Evolutionary conservation across 2,888 invertebrate species (phyloP).

Genomic region (Priocnemis perturbator): DNA sequence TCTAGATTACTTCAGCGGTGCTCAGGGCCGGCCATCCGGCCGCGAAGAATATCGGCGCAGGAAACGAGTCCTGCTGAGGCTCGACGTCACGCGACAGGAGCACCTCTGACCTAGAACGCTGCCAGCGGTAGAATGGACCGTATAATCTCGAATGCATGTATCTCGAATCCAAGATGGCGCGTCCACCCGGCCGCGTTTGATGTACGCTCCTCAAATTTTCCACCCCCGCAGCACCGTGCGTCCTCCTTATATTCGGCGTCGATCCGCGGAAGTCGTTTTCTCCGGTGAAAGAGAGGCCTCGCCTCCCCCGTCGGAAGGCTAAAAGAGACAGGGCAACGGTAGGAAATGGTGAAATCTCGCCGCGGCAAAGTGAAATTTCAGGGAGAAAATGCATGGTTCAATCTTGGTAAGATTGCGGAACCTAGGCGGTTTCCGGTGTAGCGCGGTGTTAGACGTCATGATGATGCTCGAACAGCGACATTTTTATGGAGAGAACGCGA

Average conservation of each 20-base stretch:
- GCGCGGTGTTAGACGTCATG: too few relatives aligned
- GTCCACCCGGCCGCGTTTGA: conserved; percentile 35
- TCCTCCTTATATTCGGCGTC: conserved; percentile 2
- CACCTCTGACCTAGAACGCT: conserved; percentile 49
- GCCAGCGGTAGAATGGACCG: conserved; percentile 45
- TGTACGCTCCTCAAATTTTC: conserved; percentile 25
- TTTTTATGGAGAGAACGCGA: too few relatives aligned
- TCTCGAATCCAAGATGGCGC: conserved; percentile 56
- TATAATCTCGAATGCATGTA: conserved; percentile 63
- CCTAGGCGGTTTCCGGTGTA: too few relatives aligned
- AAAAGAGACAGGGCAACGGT: too few relatives aligned
- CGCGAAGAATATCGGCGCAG: neutral
- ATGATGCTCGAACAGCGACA: too few relatives aligned
- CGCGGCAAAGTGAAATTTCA: too few relatives aligned
- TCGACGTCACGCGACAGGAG: conserved; percentile 21
- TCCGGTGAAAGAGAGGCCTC: neutral
- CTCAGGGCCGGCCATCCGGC: conserved; percentile 39
- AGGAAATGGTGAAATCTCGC: too few relatives aligned
- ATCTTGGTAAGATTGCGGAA: too few relatives aligned
- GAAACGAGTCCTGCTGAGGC: conserved; percentile 15
- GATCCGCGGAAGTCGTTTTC: conserved; percentile 4
- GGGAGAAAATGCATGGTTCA: too few relatives aligned
- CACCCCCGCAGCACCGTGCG: neutral
- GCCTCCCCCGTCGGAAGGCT: too few relatives aligned
- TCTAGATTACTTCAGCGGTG: conserved; percentile 69